A percentile compares a stretch with the other conserved stretches of the same genome.
Evolutionary conservation across 2,113 vertebrate species (phyloP).

Genomic region (Zosterops lateralis): DNA sequence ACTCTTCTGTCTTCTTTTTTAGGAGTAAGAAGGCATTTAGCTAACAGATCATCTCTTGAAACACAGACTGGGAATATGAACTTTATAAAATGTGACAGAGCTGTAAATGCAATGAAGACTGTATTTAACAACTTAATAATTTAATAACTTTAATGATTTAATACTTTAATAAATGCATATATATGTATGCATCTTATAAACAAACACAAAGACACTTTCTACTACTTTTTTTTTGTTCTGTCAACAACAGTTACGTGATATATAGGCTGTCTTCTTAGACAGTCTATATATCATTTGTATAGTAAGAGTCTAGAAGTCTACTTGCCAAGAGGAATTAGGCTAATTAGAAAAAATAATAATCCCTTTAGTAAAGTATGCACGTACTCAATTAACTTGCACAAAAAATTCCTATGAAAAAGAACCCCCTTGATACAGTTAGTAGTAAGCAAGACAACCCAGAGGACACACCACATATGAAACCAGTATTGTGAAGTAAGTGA

Average conservation of each 20-base stretch:
- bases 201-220: not conserved
- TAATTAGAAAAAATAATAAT: slow-evolving; percentile 6
- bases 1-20: not conserved
- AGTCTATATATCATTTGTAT: not conserved
- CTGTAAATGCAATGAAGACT: not conserved
- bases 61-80: not conserved
- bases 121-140: not conserved
- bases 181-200: not conserved
- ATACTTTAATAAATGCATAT: not conserved
- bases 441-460: not conserved
- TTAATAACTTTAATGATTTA: no score
- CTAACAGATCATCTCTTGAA: not conserved
- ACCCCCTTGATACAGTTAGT: not conserved
- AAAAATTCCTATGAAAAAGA: not conserved
- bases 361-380: not conserved
- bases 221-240: not conserved
- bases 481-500: not conserved
- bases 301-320: not conserved
- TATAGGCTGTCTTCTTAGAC: not conserved
- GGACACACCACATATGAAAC: not conserved
- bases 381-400: not conserved
- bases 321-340: not conserved
- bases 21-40: not conserved
- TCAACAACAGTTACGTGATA: not conserved
- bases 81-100: not conserved